Conservation (phyloP, 2,797 vertebrate genomes). For the Anguilla megastoma region DNA sequence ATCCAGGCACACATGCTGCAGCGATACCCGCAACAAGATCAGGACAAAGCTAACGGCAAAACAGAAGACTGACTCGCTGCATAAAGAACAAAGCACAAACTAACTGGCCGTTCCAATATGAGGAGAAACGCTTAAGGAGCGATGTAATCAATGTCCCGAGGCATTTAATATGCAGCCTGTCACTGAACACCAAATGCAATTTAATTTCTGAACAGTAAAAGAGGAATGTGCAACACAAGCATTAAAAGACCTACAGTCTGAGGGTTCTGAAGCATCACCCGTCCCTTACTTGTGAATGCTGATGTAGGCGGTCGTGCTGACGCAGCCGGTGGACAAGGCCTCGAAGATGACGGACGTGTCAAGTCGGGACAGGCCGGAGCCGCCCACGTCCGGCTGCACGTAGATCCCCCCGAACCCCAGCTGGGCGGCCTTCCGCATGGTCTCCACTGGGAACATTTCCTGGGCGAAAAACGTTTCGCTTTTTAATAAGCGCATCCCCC, state of each 20-base stretch:
- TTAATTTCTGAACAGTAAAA: not conserved
- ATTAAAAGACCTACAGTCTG: not conserved
- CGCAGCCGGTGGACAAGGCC: slow-evolving; percentile 92
- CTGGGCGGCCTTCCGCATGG: slow-evolving; percentile 85
- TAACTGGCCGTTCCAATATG: not conserved
- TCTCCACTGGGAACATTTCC: slow-evolving; percentile 91
- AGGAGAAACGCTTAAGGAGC: not conserved
- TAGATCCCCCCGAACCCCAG: slow-evolving; percentile 94
- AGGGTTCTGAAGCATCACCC: not conserved
- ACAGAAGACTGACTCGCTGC: not conserved
- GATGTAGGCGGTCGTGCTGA: slow-evolving; percentile 94
- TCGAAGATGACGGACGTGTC: slow-evolving; percentile 95
- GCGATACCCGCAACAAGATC: slow-evolving; percentile 37
- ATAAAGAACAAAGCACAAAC: not conserved
- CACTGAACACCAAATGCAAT: too few species aligned
- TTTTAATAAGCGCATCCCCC: not conserved
- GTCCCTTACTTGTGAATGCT: slow-evolving; percentile 95
- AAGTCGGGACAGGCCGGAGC: slow-evolving; percentile 89
- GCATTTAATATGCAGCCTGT: not conserved
- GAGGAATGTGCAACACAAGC: not conserved
- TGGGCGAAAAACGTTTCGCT: slow-evolving; percentile 48
- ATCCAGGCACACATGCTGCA: slow-evolving; percentile 96
- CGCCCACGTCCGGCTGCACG: slow-evolving; percentile 85
- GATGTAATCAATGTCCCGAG: not conserved
- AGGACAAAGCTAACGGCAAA: not conserved